Evolutionary conservation across 2,797 vertebrate genomes (phyloP).

Genomic region (Florisuga fusca): DNA sequence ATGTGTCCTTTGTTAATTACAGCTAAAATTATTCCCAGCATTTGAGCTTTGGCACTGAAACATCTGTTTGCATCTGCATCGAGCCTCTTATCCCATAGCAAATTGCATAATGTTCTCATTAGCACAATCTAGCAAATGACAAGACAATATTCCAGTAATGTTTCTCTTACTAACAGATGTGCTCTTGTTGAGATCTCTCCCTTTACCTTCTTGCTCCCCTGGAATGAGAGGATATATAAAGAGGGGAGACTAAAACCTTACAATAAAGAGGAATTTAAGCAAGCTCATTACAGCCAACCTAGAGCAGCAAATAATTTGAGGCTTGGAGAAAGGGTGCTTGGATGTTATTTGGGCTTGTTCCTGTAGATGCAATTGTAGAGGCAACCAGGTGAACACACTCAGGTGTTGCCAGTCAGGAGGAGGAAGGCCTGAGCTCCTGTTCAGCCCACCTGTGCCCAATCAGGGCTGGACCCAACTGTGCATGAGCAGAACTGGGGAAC

Average conservation of each 20-base stretch:
- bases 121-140: constrained; percentile 37
- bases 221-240: neutral
- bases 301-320: neutral
- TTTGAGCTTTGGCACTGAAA: constrained; percentile 68
- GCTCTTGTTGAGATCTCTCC: constrained; percentile 59
- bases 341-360: neutral
- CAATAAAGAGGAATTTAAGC: neutral
- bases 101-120: constrained; percentile 68
- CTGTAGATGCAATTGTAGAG: neutral
- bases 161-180: constrained; percentile 58
- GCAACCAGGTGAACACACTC: too few species aligned
- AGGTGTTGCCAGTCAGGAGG: too few species aligned
- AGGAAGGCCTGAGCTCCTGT: too few species aligned
- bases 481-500: too few species aligned
- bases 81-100: constrained; percentile 48
- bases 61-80: constrained; percentile 75
- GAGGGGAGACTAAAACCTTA: neutral
- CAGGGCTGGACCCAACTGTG: too few species aligned
- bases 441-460: too few species aligned
- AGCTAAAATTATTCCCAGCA: constrained; percentile 74
- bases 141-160: constrained; percentile 37
- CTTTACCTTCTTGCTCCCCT: constrained; percentile 34
- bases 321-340: neutral
- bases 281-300: neutral
- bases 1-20: constrained; percentile 70